Evolutionary conservation across 2,888 invertebrate species (phyloP).

Genomic region (Plagodis pulveraria): DNA sequence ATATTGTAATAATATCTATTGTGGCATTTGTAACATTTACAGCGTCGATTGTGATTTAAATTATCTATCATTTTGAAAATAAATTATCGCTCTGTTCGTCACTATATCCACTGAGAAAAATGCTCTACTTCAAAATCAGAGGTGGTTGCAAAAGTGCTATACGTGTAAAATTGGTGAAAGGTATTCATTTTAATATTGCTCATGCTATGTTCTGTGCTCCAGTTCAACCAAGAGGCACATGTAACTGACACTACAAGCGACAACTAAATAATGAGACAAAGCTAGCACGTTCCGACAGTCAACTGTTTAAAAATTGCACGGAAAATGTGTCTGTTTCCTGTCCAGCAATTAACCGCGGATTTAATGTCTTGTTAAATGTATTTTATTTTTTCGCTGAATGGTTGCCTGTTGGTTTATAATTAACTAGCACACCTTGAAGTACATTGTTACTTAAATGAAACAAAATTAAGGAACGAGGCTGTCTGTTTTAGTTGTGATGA

Average conservation of each 20-base stretch:
- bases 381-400: conserved; percentile 4
- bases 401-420: conserved; percentile 7
- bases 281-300: conserved; percentile 48
- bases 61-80: no score
- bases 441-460: conserved; percentile 1
- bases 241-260: conserved; percentile 55
- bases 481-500: not conserved
- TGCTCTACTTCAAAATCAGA: no score
- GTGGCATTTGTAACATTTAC: no score
- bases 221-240: conserved; percentile 50
- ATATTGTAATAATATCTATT: no score
- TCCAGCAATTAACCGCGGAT: conserved; percentile 26
- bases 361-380: conserved; percentile 18
- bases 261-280: conserved; percentile 57
- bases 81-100: no score
- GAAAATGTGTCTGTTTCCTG: conserved; percentile 37
- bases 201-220: conserved; percentile 31
- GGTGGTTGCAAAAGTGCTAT: not conserved
- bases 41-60: no score
- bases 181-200: conserved; percentile 27
- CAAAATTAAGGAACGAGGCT: not conserved
- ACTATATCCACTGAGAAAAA: no score
- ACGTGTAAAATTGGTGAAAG: not conserved
- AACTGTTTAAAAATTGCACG: conserved; percentile 40
- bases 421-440: conserved; percentile 3